phyloP scores from a whole-genome alignment of 2,888 invertebrate species.

The Geotrupes spiniger region DNA sequence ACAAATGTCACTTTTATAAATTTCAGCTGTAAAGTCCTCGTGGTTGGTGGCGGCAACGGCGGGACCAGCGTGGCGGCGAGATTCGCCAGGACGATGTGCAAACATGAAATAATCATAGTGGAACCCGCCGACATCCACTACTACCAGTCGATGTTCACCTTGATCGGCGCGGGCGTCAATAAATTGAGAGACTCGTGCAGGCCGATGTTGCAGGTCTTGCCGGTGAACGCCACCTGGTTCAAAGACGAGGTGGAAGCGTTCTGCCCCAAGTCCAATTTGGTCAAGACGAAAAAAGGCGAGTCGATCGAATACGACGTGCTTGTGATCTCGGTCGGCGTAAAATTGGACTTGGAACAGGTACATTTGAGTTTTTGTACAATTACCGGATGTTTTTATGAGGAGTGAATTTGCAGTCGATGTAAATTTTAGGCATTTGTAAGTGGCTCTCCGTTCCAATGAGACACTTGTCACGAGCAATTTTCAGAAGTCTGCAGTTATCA shows the following conservation, averaged over 20 bases:
- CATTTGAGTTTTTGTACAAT: no score
- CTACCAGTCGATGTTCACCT: slow-evolving; percentile 88
- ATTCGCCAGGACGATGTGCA: slow-evolving; percentile 65
- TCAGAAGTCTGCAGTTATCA: no score
- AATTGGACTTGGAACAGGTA: slow-evolving; percentile 72
- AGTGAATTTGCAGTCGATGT: no score
- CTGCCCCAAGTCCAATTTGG: slow-evolving; percentile 63
- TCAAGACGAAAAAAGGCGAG: slow-evolving; percentile 63
- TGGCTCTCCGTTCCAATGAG: no score
- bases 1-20: no score
- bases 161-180: slow-evolving; percentile 83
- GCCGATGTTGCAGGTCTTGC: slow-evolving; percentile 64
- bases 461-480: no score
- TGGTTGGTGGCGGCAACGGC: slow-evolving; percentile 86
- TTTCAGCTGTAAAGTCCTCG: slow-evolving; percentile 71
- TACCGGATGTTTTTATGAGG: no score
- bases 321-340: slow-evolving; percentile 74
- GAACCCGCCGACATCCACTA: slow-evolving; percentile 80
- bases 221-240: slow-evolving; percentile 71
- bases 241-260: slow-evolving; percentile 66
- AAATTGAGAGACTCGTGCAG: slow-evolving; percentile 59
- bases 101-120: slow-evolving; percentile 70
- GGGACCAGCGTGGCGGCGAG: slow-evolving; percentile 84
- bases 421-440: no score
- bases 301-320: slow-evolving; percentile 74